These are phyloP conservation scores for Parasteatoda tepidariorum DNA, from an alignment of 1,140 invertebrate genomes.

Conservation along the genomic window DNA sequence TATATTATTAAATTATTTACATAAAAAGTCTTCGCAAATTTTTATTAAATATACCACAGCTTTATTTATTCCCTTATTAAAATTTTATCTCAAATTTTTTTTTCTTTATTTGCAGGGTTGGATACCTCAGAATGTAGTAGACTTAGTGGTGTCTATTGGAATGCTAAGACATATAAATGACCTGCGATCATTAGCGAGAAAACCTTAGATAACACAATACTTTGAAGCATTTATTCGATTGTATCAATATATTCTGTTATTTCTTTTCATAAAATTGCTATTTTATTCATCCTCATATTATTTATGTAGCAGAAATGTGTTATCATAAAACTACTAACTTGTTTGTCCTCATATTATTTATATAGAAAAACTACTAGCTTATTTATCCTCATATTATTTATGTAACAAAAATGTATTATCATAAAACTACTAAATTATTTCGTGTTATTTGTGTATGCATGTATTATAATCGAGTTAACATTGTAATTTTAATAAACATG, in stretches of 20 bases:
- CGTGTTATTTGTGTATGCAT: too few relatives aligned
- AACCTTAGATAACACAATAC: background rate
- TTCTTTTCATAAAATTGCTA: background rate
- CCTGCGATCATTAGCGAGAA: background rate
- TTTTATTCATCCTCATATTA: background rate
- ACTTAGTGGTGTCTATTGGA: conserved; percentile 1
- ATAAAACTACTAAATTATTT: background rate
- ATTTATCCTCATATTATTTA: background rate
- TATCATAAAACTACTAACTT: background rate
- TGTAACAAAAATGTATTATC: background rate
- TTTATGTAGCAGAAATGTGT: background rate
- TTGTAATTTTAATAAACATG: too few relatives aligned
- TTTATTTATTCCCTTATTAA: too few relatives aligned
- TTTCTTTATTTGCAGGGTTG: conserved; percentile 9
- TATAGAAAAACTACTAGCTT: background rate
- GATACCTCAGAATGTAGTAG: background rate
- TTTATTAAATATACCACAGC: too few relatives aligned
- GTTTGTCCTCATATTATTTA: background rate
- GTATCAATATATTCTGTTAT: conserved; percentile 1
- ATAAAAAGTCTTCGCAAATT: too few relatives aligned
- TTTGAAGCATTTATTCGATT: background rate
- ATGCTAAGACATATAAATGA: background rate
- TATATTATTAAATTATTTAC: too few relatives aligned
- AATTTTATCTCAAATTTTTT: background rate
- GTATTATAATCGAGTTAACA: too few relatives aligned